Conservation (phyloP, 2,113 vertebrate species). For the Chamaetylas fuelleborni region DNA sequence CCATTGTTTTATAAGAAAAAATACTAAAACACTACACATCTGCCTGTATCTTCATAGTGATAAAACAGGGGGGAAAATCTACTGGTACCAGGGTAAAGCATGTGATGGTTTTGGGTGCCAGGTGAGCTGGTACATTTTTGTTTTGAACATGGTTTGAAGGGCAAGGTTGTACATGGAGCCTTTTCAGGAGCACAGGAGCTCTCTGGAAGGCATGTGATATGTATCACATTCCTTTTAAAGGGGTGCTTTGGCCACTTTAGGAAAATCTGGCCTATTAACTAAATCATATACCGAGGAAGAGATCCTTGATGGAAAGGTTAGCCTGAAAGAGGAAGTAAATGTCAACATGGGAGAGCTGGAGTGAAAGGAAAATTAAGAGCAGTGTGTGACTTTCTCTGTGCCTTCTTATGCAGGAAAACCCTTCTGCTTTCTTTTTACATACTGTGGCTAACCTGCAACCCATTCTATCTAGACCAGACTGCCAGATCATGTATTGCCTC, state of each 20-base stretch:
- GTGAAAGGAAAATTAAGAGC: background rate
- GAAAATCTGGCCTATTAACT: background rate
- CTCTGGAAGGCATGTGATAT: background rate
- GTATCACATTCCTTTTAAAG: background rate
- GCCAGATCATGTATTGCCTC: background rate
- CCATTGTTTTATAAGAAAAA: background rate
- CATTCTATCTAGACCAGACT: background rate
- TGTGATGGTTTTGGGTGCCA: background rate
- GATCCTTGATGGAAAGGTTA: background rate
- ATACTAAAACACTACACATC: background rate
- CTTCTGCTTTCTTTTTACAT: background rate
- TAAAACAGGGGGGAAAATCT: background rate
- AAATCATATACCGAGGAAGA: background rate
- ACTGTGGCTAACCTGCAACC: background rate
- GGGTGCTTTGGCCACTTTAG: background rate
- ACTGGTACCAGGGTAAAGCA: background rate
- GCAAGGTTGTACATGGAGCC: background rate
- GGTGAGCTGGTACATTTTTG: background rate
- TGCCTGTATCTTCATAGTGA: background rate
- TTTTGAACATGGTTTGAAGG: background rate
- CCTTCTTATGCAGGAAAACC: background rate
- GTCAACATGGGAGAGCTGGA: background rate
- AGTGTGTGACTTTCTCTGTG: background rate
- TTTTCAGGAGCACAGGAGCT: background rate
- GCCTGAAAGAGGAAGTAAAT: background rate